Conservation (phyloP, 2,113 vertebrate species). For the Athene noctua region DNA sequence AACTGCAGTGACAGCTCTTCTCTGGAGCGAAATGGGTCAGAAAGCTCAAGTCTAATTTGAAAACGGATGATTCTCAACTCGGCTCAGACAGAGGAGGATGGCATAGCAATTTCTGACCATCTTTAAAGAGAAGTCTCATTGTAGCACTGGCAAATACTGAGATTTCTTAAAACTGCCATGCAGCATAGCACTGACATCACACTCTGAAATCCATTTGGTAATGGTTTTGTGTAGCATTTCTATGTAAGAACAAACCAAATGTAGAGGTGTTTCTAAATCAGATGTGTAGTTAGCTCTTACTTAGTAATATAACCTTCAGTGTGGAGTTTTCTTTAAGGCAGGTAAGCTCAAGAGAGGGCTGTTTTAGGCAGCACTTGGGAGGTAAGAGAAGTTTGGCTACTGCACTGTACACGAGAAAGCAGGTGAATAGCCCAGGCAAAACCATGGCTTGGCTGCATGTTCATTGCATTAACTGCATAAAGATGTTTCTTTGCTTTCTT, state of each 20-base stretch:
- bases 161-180: background rate
- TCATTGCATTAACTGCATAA: background rate
- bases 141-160: background rate
- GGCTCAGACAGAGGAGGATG: background rate
- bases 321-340: background rate
- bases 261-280: background rate
- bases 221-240: background rate
- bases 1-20: background rate
- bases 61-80: background rate
- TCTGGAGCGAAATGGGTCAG: background rate
- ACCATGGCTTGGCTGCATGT: background rate
- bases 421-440: background rate
- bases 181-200: background rate
- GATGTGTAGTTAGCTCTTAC: background rate
- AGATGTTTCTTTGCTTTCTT: background rate
- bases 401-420: background rate
- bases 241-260: background rate
- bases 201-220: accelerated
- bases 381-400: background rate
- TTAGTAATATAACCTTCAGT: background rate
- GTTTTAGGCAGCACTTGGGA: background rate
- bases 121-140: background rate
- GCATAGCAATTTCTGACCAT: background rate
- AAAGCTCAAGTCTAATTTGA: background rate
- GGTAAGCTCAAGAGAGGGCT: background rate